A percentile compares a stretch with the other conserved stretches of the same genome.
Evolutionary conservation across 2,888 invertebrate genomes (phyloP).

Genomic region (Leucoma salicis): DNA sequence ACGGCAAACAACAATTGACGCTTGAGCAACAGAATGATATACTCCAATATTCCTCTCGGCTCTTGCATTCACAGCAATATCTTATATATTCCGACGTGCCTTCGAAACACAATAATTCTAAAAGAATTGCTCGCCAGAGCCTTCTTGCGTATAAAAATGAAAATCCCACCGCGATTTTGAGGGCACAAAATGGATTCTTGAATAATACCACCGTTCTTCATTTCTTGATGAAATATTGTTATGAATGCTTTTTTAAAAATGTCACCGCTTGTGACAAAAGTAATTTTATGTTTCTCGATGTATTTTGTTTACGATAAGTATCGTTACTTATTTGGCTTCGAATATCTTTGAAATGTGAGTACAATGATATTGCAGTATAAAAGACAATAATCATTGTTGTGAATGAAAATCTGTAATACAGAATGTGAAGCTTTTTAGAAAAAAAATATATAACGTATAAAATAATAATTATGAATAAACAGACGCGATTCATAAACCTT

Average conservation of each 20-base stretch:
- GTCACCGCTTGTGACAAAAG: slow-evolving; percentile 26
- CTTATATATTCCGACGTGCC: slow-evolving; percentile 43
- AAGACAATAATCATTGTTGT: not conserved
- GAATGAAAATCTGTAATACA: not conserved
- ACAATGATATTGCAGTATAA: not conserved
- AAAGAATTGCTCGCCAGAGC: slow-evolving; percentile 31
- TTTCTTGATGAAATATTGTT: slow-evolving; percentile 33
- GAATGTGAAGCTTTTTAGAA: too few species aligned
- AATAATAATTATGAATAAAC: too few species aligned
- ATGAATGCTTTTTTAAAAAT: slow-evolving; percentile 24
- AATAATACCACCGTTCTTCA: slow-evolving; percentile 29
- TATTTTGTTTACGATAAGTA: slow-evolving; percentile 10
- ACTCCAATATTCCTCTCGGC: slow-evolving; percentile 28
- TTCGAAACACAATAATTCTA: slow-evolving; percentile 41
- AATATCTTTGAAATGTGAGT: not conserved
- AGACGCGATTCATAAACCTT: too few species aligned
- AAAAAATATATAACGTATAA: too few species aligned
- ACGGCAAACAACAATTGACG: slow-evolving; percentile 44
- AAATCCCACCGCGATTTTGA: slow-evolving; percentile 30
- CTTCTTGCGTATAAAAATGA: slow-evolving; percentile 31
- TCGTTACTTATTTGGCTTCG: slow-evolving; percentile 3
- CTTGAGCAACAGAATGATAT: slow-evolving; percentile 25
- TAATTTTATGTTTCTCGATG: slow-evolving; percentile 25
- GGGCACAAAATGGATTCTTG: slow-evolving; percentile 29
- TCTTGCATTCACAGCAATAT: slow-evolving; percentile 34